Conservation (phyloP, 2,113 vertebrate genomes). For the Etheostoma cragini region DNA sequence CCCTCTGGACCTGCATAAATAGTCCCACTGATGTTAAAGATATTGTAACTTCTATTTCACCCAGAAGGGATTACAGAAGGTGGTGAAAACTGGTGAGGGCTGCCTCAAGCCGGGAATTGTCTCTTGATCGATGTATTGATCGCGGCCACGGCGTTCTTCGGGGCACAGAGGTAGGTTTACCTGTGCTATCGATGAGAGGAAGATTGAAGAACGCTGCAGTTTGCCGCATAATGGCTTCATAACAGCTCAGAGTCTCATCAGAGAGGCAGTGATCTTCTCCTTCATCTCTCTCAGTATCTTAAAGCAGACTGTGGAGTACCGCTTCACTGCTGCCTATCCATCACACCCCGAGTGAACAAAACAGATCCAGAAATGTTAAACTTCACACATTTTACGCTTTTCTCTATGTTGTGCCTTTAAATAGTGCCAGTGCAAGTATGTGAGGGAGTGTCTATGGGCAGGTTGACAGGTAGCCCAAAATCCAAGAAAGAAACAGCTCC, state of each 20-base stretch:
- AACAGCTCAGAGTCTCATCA: slow-evolving; percentile 51
- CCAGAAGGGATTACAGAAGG: slow-evolving; percentile 30
- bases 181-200: slow-evolving; percentile 40
- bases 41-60: slow-evolving; percentile 34
- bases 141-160: slow-evolving; percentile 8
- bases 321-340: slow-evolving; percentile 55
- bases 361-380: slow-evolving; percentile 54
- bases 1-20: slow-evolving; percentile 26
- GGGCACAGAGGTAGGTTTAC: slow-evolving; percentile 41
- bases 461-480: slow-evolving; percentile 60
- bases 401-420: slow-evolving; percentile 68
- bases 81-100: slow-evolving; percentile 37
- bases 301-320: slow-evolving; percentile 36
- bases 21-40: slow-evolving; percentile 38
- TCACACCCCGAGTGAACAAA: slow-evolving; percentile 54
- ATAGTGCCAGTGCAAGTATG: slow-evolving; percentile 28
- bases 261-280: slow-evolving; percentile 33
- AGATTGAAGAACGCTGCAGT: slow-evolving; percentile 45
- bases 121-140: slow-evolving; percentile 65
- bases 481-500: slow-evolving; percentile 47
- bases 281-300: slow-evolving; percentile 40
- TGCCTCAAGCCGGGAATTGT: slow-evolving; percentile 21
- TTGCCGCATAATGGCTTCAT: slow-evolving; percentile 44
- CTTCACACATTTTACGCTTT: slow-evolving; percentile 57
- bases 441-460: slow-evolving; percentile 37